Conservation (phyloP, 2,113 vertebrate species). For the Pongo pygmaeus region DNA sequence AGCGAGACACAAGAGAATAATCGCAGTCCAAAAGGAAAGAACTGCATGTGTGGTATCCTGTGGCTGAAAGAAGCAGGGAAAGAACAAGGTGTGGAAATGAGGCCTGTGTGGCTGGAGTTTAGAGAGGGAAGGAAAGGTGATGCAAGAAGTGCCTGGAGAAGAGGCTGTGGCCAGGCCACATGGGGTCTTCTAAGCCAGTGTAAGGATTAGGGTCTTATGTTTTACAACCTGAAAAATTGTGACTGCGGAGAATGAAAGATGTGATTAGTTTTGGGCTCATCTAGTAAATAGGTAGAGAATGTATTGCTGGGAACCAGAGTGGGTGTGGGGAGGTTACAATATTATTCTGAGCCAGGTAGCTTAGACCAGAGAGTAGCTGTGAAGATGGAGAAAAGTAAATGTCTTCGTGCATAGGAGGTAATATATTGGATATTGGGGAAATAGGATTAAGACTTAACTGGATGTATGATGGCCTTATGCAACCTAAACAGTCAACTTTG, state of each 20-base stretch:
- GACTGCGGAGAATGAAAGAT: neutral
- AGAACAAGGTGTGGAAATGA: neutral
- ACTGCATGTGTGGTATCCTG: neutral
- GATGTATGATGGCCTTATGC: neutral
- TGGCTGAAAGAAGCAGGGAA: neutral
- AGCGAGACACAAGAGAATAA: neutral
- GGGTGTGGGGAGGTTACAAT: neutral
- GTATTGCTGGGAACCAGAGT: neutral
- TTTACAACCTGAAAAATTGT: neutral
- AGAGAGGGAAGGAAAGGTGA: neutral
- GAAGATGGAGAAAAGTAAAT: neutral
- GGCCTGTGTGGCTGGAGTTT: neutral
- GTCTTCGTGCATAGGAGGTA: too few relatives aligned
- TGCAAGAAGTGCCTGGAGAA: neutral
- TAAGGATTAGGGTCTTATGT: neutral
- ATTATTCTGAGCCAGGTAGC: neutral
- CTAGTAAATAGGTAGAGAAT: neutral
- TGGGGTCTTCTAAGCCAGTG: neutral
- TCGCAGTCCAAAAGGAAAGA: neutral
- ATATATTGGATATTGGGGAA: neutral
- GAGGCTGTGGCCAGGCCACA: neutral
- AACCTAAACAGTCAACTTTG: neutral
- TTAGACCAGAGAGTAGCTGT: neutral
- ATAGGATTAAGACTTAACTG: neutral
- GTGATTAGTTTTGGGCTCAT: neutral